These are phyloP conservation scores for Aurelia sp. DNA, from an alignment of 30 jellyfish, hydroid and myxozoan species.

Conservation along the genomic window DNA sequence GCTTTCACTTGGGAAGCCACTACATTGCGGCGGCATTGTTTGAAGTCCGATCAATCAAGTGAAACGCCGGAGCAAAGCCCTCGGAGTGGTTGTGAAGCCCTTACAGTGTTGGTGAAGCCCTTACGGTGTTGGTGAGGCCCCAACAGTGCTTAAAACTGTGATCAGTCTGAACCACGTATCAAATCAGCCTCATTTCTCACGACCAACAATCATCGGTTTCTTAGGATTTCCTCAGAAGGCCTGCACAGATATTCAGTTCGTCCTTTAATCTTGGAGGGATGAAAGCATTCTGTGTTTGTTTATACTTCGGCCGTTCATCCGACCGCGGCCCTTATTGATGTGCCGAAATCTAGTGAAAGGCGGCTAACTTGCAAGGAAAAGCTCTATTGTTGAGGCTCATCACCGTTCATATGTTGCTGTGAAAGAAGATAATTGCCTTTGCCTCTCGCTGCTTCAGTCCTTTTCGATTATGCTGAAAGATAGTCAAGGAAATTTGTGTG, in stretches of 20 bases:
- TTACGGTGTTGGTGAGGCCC: constrained; percentile 61
- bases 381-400: constrained; percentile 82
- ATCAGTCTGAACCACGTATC: constrained; percentile 2
- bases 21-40: constrained; percentile 92
- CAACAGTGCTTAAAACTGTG: constrained; percentile 51
- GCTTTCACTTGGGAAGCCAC: constrained; percentile 95
- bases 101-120: constrained; percentile 64
- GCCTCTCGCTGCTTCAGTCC: constrained; percentile 62
- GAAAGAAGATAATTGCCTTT: constrained; percentile 70
- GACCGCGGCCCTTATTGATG: constrained; percentile 83
- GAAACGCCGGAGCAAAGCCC: constrained; percentile 75
- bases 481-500: constrained; percentile 29
- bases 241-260: constrained; percentile 33
- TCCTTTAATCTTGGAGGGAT: constrained; percentile 36
- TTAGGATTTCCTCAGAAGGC: constrained; percentile 31
- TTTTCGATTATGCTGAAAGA: constrained; percentile 68
- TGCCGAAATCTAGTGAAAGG: constrained; percentile 85
- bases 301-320: constrained; percentile 74
- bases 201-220: not conserved
- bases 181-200: constrained; percentile 29
- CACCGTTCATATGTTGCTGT: constrained; percentile 83
- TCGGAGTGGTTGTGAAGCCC: constrained; percentile 66
- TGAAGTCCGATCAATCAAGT: constrained; percentile 82
- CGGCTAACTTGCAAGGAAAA: constrained; percentile 80
- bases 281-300: constrained; percentile 70